These are phyloP conservation scores for Vesta saturnalis DNA, from an alignment of 2,888 invertebrate genomes.

Conservation along the genomic window DNA sequence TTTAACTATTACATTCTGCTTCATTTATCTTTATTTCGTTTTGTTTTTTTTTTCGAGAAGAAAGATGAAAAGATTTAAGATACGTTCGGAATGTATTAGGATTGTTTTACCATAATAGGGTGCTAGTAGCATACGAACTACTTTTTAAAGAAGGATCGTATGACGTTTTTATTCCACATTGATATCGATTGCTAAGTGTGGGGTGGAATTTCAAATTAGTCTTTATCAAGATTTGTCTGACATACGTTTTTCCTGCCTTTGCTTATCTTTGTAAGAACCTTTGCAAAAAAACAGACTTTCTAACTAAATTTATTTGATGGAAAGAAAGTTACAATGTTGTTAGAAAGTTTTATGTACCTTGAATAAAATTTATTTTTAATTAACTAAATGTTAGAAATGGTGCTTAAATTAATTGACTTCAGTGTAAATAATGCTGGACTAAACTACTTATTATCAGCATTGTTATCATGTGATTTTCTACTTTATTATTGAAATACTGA, in stretches of 20 bases:
- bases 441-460: no score
- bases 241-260: neutral
- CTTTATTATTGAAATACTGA: no score
- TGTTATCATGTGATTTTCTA: no score
- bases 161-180: constrained; percentile 5
- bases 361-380: no score
- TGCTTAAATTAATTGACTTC: no score
- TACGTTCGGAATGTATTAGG: neutral
- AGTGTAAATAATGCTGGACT: no score
- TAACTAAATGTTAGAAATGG: no score
- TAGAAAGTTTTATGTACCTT: no score
- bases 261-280: neutral
- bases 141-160: neutral
- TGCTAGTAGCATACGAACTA: neutral
- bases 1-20: neutral
- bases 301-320: no score
- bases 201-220: constrained; percentile 9
- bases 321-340: no score
- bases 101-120: constrained; percentile 3
- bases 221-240: constrained; percentile 8
- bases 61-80: neutral
- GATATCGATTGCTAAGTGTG: neutral
- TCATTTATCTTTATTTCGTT: neutral
- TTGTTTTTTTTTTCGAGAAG: neutral
- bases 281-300: no score